A percentile compares a stretch with the other conserved stretches of the same genome.
phyloP scores from a whole-genome alignment of 2,888 invertebrate genomes.

The Pachymerium ferrugineum region DNA sequence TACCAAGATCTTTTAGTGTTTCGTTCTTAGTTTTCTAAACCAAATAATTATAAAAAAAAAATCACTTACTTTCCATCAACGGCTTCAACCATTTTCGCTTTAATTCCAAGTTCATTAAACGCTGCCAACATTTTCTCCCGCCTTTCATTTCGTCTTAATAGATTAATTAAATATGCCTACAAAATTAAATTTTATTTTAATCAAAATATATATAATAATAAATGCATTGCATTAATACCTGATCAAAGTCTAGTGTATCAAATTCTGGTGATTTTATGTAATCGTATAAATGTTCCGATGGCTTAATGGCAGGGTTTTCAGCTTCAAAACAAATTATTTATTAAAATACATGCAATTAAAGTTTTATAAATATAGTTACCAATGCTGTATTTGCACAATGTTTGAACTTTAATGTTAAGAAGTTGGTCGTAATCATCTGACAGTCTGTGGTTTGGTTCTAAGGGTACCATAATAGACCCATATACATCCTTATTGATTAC shows the following conservation, averaged over 20 bases:
- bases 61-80: slow-evolving; percentile 12
- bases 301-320: not conserved
- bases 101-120: not conserved
- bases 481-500: slow-evolving; percentile 75
- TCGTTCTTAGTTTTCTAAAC: too few species aligned
- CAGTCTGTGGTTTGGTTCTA: slow-evolving; percentile 63
- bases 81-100: not conserved
- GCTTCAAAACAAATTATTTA: not conserved
- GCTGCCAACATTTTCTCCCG: slow-evolving; percentile 19
- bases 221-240: too few species aligned
- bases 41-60: not conserved
- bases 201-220: not conserved
- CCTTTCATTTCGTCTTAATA: not conserved
- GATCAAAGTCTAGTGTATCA: slow-evolving; percentile 4
- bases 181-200: not conserved
- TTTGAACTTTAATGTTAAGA: slow-evolving; percentile 67
- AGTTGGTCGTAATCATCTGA: slow-evolving; percentile 65
- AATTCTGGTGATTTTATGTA: not conserved
- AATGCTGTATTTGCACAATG: slow-evolving; percentile 55
- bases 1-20: too few species aligned
- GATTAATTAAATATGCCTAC: slow-evolving; percentile 11
- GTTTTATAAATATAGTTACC: not conserved
- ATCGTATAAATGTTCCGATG: not conserved
- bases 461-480: slow-evolving; percentile 75
- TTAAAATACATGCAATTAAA: not conserved